Percentiles rank a stretch among this genome's conserved stretches.
phyloP scores from a whole-genome alignment of 37 sponge, comb jelly and placozoan genomes.

The Dysidea cf. avara region DNA sequence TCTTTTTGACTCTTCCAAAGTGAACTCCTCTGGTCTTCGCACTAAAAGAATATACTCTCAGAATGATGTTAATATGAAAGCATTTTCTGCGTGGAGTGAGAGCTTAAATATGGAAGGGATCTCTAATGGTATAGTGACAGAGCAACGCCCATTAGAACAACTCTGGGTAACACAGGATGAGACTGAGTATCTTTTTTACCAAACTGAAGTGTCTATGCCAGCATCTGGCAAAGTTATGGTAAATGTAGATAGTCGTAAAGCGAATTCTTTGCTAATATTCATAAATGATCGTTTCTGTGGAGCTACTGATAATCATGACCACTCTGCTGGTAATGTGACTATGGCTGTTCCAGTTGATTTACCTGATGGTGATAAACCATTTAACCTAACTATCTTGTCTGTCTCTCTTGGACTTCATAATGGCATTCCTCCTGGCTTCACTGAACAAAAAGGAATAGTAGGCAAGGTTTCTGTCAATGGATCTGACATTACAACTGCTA shows the following conservation, averaged over 20 bases:
- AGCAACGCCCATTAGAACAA: conserved; percentile 21
- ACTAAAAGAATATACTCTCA: neutral
- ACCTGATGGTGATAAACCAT: neutral
- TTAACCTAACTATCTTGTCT: conserved; percentile 15
- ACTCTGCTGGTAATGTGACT: neutral
- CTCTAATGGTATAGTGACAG: neutral
- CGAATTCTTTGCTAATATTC: conserved; percentile 22
- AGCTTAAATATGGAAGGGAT: neutral
- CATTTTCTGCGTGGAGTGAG: conserved; percentile 4
- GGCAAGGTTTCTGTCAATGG: neutral
- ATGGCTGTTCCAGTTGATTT: neutral
- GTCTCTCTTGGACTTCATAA: conserved; percentile 29
- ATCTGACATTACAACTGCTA: conserved; percentile 16
- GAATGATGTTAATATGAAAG: neutral
- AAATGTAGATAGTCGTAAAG: neutral
- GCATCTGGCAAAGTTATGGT: neutral
- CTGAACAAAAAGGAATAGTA: conserved; percentile 28
- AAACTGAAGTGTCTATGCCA: neutral
- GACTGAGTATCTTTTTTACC: conserved; percentile 43
- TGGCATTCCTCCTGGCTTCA: neutral
- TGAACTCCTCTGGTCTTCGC: conserved; percentile 1
- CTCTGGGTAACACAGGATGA: conserved; percentile 28
- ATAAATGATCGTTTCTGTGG: conserved; percentile 8
- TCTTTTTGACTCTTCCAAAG: conserved; percentile 18
- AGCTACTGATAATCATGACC: conserved; percentile 1